These are phyloP conservation scores for Pelecanoides urinatrix DNA, from an alignment of 2,113 vertebrate genomes.

Conservation along the genomic window DNA sequence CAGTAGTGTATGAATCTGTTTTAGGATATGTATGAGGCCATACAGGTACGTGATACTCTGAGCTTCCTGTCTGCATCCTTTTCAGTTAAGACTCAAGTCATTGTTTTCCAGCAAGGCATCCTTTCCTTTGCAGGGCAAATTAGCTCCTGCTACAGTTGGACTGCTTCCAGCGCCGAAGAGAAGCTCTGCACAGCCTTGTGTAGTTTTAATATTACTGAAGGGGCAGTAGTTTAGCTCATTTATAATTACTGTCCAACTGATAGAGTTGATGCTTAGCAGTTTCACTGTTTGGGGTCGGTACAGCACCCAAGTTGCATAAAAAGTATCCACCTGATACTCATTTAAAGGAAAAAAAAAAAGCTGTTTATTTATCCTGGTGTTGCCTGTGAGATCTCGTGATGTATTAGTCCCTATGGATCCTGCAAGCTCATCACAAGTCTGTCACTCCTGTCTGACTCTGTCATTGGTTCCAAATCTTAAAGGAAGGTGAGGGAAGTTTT, in stretches of 20 bases:
- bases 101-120: neutral
- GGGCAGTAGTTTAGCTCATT: neutral
- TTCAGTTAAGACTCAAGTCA: neutral
- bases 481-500: neutral
- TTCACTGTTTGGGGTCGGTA: neutral
- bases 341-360: neutral
- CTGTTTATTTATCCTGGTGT: neutral
- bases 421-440: neutral
- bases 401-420: neutral
- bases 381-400: neutral
- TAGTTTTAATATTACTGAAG: neutral
- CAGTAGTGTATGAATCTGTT: neutral
- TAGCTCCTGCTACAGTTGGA: neutral
- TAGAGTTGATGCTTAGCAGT: neutral
- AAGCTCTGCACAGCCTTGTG: neutral
- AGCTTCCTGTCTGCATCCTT: neutral
- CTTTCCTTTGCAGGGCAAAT: neutral
- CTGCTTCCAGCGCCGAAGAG: neutral
- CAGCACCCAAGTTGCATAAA: neutral
- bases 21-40: neutral
- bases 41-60: neutral
- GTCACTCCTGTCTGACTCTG: neutral
- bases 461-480: neutral
- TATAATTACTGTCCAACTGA: neutral
- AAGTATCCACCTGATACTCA: fast-evolving